These are phyloP conservation scores for Acrobasis suavella DNA, from an alignment of 2,888 invertebrate genomes.

Conservation along the genomic window DNA sequence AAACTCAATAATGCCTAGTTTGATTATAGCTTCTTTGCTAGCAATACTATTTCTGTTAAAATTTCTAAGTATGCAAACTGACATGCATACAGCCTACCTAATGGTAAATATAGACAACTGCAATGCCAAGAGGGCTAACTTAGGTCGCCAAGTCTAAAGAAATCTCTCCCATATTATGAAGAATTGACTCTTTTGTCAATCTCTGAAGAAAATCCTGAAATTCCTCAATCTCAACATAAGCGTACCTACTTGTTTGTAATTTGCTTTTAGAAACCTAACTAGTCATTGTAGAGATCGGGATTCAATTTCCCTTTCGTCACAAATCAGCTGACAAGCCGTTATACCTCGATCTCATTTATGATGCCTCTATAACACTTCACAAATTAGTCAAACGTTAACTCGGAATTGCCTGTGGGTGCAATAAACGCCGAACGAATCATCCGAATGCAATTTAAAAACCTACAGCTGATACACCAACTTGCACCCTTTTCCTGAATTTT, in stretches of 20 bases:
- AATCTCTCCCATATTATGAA: background rate
- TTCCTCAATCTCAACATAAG: no score
- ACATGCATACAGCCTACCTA: no score
- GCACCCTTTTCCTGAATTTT: slow-evolving; percentile 29
- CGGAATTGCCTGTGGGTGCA: slow-evolving; percentile 75
- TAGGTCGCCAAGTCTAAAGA: background rate
- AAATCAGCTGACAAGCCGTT: slow-evolving; percentile 63
- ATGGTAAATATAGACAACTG: no score
- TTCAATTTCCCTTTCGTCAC: slow-evolving; percentile 22
- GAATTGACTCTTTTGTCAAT: no score
- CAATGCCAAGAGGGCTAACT: no score
- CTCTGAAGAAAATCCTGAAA: no score
- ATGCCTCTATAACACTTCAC: slow-evolving; percentile 71
- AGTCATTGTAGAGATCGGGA: background rate
- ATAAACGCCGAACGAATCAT: slow-evolving; percentile 73
- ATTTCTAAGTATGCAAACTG: no score
- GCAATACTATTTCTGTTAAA: no score
- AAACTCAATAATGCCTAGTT: no score
- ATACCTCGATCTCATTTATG: slow-evolving; percentile 59
- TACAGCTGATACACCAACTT: slow-evolving; percentile 26
- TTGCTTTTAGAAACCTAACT: no score
- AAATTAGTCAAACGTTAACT: slow-evolving; percentile 81
- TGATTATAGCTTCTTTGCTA: no score
- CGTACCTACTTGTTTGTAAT: no score
- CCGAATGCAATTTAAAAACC: slow-evolving; percentile 62